Evolutionary conservation across 2,888 invertebrate genomes (phyloP).

Genomic region (Ormyrus rosae): DNA sequence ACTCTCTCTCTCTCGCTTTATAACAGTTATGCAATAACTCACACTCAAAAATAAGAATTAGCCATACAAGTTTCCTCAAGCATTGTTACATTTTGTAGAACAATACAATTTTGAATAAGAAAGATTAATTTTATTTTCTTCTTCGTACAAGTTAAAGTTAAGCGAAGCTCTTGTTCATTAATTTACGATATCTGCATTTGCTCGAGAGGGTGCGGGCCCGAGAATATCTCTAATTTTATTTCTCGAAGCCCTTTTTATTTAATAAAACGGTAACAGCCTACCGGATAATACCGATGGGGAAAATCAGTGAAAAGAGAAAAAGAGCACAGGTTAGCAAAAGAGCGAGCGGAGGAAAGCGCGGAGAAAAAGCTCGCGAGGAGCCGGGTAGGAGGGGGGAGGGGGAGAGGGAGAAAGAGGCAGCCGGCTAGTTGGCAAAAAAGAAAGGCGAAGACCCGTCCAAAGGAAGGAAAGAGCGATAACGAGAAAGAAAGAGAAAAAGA

Average conservation of each 20-base stretch:
- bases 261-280: conserved; percentile 31
- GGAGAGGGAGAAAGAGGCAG: neutral
- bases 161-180: neutral
- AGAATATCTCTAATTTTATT: conserved; percentile 50
- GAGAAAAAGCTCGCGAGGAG: conserved; percentile 22
- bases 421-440: conserved; percentile 53
- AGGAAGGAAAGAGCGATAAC: conserved; percentile 47
- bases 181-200: conserved; percentile 40
- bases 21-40: too few species aligned
- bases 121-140: too few species aligned
- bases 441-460: conserved; percentile 1
- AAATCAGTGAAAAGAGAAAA: conserved; percentile 28
- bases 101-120: too few species aligned
- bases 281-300: conserved; percentile 9
- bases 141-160: too few species aligned
- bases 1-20: too few species aligned
- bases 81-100: too few species aligned
- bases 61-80: too few species aligned
- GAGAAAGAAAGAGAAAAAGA: conserved; percentile 41
- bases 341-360: neutral
- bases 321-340: neutral
- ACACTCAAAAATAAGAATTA: too few species aligned
- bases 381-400: conserved; percentile 8
- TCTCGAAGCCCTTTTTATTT: conserved; percentile 42
- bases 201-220: neutral